Base-by-base conservation (phyloP, 2,797 vertebrate species). In the Halcyon badia region DNA sequence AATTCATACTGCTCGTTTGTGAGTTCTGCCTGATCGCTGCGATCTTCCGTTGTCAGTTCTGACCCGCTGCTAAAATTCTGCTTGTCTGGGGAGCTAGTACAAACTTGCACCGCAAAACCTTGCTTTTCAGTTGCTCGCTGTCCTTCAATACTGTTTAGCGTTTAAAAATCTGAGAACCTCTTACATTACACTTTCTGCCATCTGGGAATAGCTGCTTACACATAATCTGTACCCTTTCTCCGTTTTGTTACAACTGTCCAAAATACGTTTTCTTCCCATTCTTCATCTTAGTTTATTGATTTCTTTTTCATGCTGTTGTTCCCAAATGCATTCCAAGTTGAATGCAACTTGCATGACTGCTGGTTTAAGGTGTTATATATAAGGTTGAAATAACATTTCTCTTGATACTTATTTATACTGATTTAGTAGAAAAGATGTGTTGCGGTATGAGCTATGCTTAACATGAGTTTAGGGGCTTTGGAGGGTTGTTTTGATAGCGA, bases 1-100 rank as follows among this genome's bases (percentile, higher is more conserved):
- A 1, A 10, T 30, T 68, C 31, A 0, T 10, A 0, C 3, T 1
- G 52, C 73, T 19, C 10, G 11, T 15, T 9, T 9, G 11, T 3
- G 16, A 41, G 66, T 44, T 33, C 52, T 14, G 66, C 41, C 19
- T 2, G 1, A 3, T 19, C 16, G 56, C 22, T 9, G n/a, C 5
- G 21, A 0, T 9, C 71, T 25, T 37, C 13, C 2, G 0, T 31
- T 58, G 75, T 56, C 60, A 25, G 21, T 42, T 77, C 42, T 10
- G 10, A 31, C 19, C 14, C 22, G 46, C 33, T 61, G 41, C 56
- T 77, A 1, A 46, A 72, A 77, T 70, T 39, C 3, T 2, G 8
- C 35, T 65, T 1, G 1, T 22, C 30, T 25, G 24, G 62, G 37
- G 25, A 60, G 19, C 48, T 52, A 48, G 15, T 30, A 75, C 39